A percentile compares a stretch with the other conserved stretches of the same genome.
phyloP scores from a whole-genome alignment of 2,888 invertebrate species.

The Coleophora flavipennella region DNA sequence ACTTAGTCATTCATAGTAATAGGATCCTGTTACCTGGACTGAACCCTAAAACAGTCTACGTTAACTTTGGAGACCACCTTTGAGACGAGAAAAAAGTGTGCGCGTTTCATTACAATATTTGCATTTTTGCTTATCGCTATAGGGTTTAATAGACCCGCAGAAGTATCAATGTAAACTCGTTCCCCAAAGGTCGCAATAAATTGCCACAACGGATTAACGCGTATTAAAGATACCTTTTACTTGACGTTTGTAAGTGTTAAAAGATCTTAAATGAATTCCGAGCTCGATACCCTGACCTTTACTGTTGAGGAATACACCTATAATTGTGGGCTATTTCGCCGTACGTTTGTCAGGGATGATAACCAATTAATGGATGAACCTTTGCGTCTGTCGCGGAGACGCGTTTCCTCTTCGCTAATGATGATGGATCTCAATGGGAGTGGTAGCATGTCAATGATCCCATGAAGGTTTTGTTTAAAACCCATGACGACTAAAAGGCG shows the following conservation, averaged over 20 bases:
- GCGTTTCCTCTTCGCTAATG: constrained; percentile 30
- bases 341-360: background rate
- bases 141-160: constrained; percentile 2
- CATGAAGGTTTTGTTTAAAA: no score
- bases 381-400: constrained; percentile 21
- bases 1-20: no score
- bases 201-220: constrained; percentile 29
- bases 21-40: no score
- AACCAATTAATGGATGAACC: constrained; percentile 10
- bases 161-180: constrained; percentile 10
- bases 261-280: constrained; percentile 4
- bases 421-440: constrained; percentile 18
- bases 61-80: no score
- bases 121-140: constrained; percentile 5
- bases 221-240: constrained; percentile 32
- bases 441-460: background rate
- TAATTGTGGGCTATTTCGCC: constrained; percentile 19
- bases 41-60: no score
- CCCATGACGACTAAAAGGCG: no score
- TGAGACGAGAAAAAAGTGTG: background rate
- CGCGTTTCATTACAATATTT: background rate
- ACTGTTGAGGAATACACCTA: constrained; percentile 13
- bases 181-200: constrained; percentile 27
- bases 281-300: constrained; percentile 28
- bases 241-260: constrained; percentile 8